Conservation (phyloP, 2,888 invertebrate species). For the Leptopilina syphax region DNA sequence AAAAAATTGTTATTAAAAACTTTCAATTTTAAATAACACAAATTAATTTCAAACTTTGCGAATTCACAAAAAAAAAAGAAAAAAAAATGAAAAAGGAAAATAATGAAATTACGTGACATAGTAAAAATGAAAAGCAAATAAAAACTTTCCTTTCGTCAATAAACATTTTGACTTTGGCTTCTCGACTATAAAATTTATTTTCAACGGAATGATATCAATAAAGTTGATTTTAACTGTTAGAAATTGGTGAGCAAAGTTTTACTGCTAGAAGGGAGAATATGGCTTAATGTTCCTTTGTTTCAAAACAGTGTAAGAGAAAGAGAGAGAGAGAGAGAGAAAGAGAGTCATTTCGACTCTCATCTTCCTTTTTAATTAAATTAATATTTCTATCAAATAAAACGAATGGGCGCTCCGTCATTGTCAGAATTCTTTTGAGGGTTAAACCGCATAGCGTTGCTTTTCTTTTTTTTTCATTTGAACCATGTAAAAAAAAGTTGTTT, state of each 20-base stretch:
- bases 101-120: no score
- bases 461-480: slow-evolving; percentile 42
- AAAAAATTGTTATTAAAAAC: no score
- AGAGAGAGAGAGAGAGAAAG: no score
- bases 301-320: neutral
- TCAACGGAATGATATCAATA: no score
- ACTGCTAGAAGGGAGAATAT: neutral
- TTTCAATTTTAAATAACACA: no score
- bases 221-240: neutral
- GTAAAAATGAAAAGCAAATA: no score
- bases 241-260: slow-evolving; percentile 16
- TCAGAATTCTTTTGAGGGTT: slow-evolving; percentile 26
- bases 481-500: slow-evolving; percentile 39
- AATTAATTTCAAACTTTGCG: no score
- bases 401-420: slow-evolving; percentile 36
- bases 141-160: neutral
- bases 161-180: neutral
- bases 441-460: slow-evolving; percentile 22
- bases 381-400: slow-evolving; percentile 39
- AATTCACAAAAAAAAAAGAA: neutral
- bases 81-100: no score
- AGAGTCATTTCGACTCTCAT: slow-evolving; percentile 2
- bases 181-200: no score
- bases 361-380: slow-evolving; percentile 30
- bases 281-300: slow-evolving; percentile 23